Evolutionary conservation across 2,113 vertebrate species (phyloP).

Genomic region (Acanthisitta chloris): DNA sequence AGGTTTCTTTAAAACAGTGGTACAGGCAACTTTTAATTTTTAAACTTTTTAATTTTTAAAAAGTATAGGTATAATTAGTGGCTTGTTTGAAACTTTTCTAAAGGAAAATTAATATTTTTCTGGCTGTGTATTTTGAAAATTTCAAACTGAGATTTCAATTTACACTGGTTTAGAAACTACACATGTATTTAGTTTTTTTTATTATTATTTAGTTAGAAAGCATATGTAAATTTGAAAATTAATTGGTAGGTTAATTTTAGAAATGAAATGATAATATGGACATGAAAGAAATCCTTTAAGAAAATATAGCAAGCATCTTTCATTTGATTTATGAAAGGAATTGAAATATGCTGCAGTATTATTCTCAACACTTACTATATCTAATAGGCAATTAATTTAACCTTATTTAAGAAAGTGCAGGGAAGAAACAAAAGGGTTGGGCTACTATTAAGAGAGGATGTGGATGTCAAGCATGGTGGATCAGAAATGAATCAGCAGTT

Average conservation of each 20-base stretch:
- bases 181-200: background rate
- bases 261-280: background rate
- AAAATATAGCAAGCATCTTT: background rate
- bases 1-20: background rate
- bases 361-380: background rate
- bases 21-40: background rate
- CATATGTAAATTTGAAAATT: background rate
- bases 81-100: background rate
- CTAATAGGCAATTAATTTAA: constrained; percentile 12
- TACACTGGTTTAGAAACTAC: background rate
- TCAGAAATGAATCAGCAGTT: background rate
- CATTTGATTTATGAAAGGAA: constrained; percentile 4
- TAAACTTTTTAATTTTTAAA: background rate
- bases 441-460: background rate
- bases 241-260: background rate
- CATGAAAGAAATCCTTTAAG: background rate
- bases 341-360: background rate
- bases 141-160: background rate
- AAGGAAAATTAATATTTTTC: background rate
- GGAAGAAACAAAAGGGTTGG: background rate
- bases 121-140: background rate
- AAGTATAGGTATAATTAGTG: background rate
- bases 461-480: background rate
- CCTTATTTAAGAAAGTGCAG: background rate
- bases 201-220: background rate